phyloP scores from a whole-genome alignment of 2,797 vertebrate genomes.

The Dendrocincla tyrannina region DNA sequence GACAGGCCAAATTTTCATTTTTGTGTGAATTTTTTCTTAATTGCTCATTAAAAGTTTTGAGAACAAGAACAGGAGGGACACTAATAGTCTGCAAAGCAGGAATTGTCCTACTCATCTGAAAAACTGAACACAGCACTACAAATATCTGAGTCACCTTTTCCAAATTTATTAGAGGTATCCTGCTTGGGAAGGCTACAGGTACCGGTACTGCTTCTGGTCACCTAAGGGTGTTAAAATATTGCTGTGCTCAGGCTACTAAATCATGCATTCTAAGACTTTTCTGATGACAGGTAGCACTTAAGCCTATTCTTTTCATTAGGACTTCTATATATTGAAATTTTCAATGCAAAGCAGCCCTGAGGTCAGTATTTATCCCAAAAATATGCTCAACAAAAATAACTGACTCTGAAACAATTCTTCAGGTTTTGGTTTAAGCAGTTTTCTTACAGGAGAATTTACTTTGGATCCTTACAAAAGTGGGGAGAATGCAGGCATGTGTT shows the following conservation, averaged over 20 bases:
- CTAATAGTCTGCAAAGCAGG: background rate
- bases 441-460: background rate
- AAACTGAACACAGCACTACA: background rate
- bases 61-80: background rate
- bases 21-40: background rate
- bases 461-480: background rate
- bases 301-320: background rate
- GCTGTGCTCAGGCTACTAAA: background rate
- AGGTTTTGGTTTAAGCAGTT: background rate
- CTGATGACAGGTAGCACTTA: background rate
- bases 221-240: background rate
- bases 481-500: background rate
- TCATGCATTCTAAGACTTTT: background rate
- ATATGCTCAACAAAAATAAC: background rate
- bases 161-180: background rate
- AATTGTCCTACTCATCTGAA: background rate
- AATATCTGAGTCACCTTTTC: background rate
- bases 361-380: background rate
- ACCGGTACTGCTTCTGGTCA: background rate
- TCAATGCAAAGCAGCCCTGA: background rate
- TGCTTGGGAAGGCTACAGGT: fast-evolving
- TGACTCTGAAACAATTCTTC: background rate
- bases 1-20: background rate
- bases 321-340: background rate
- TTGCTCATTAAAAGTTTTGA: background rate